phyloP scores from a whole-genome alignment of 2,113 vertebrate species.

The Lycaon pictus region DNA sequence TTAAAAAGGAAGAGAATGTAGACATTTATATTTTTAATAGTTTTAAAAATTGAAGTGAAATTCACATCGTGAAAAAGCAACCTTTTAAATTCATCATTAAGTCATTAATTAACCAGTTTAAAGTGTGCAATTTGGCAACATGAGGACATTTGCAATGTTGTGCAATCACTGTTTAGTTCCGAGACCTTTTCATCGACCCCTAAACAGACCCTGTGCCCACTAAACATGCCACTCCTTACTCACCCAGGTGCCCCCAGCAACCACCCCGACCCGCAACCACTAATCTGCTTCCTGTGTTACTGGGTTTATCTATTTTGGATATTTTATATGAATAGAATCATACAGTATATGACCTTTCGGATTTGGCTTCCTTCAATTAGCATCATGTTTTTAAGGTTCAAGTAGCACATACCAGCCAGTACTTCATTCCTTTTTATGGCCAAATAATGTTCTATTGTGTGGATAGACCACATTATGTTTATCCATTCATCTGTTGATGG shows the following conservation, averaged over 20 bases:
- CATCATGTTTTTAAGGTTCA: neutral
- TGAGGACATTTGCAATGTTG: neutral
- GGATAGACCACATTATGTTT: rapidly evolving
- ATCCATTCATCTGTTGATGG: neutral
- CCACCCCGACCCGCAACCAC: neutral
- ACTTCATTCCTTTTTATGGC: neutral
- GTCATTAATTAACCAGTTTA: no score
- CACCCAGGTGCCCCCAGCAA: neutral
- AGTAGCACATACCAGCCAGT: rapidly evolving
- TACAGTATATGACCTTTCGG: neutral
- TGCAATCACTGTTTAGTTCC: neutral
- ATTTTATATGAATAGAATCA: neutral
- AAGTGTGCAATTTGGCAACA: neutral
- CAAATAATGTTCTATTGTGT: neutral
- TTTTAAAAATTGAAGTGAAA: neutral
- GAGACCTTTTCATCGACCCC: neutral
- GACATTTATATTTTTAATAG: neutral
- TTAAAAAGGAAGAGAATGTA: neutral
- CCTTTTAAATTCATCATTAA: neutral
- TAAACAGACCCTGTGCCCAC: neutral
- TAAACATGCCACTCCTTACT: no score
- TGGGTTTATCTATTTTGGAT: neutral
- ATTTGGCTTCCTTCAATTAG: neutral
- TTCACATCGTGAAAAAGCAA: neutral
- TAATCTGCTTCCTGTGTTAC: neutral